Evolutionary conservation across 2,797 vertebrate genomes (phyloP), one percentile per base, ranked within the genome.

Genomic region (Tympanoctomys barrerae): DNA sequence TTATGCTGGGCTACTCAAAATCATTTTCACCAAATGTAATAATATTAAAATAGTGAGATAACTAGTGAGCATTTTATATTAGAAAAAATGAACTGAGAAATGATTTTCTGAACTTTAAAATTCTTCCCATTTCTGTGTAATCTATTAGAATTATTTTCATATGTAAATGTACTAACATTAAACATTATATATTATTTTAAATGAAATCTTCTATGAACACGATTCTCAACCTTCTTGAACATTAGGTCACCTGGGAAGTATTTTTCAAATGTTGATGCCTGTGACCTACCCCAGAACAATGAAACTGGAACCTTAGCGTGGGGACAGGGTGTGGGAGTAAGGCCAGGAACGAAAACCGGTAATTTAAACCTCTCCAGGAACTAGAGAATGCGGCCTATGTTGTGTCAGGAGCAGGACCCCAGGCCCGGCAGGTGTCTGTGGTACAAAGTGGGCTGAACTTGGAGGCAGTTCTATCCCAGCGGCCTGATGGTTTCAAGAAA

Each of bases 41-140:
- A 68, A 24, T 31, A 49, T 59, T 52, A 52, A 22, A 36, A 54
- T 16, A 39, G 8, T 62, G 52, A 92, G 39, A 49, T 62, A 28
- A 49, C 77, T 85, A 82, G 62, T 33, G 28, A 54, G 9, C 46
- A 71, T 84, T 95, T 62, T 62, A 36, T 96, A 88, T 86, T 52
- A 77, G 66, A 83, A 91, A 82, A 77, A 10, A 54, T 95, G 87
- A 49, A 87, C 66, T 89, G 88, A 83, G n/a, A 96, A 92, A 83
- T 83, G 10, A 82, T 83, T 54, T 24, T 79, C 42, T 39, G 39
- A 85, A 62, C 19, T 79, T 86, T 90, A 73, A 89, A 79, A 78
- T 57, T 92, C 7, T 78, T 89, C 77, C 28, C 79, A 36, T 42
- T 94, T 75, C 61, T 66, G 52, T 57, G 70, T 46, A 70, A 19